These are phyloP conservation scores for Vanacampus margaritifer DNA, from an alignment of 2,113 vertebrate species.

Conservation along the genomic window DNA sequence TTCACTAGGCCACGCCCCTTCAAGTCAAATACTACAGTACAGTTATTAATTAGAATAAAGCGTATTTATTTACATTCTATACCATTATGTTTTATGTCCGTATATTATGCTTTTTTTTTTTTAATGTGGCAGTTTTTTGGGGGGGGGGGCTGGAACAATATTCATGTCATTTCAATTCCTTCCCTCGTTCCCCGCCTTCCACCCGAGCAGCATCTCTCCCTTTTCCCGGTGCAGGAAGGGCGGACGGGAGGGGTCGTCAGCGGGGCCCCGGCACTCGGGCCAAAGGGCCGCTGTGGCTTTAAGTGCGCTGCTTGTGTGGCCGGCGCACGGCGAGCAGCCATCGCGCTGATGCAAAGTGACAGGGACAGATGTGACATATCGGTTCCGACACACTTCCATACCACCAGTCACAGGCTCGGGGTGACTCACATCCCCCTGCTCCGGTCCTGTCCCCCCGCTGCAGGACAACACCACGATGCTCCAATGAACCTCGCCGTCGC, in stretches of 20 bases:
- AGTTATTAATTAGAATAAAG: neutral
- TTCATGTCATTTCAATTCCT: neutral
- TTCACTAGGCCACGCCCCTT: neutral
- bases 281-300: conserved; percentile 72
- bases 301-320: conserved; percentile 68
- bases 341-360: conserved; percentile 82
- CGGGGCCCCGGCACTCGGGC: conserved; percentile 41
- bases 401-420: conserved; percentile 83
- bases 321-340: conserved; percentile 72
- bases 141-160: neutral
- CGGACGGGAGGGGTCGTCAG: neutral
- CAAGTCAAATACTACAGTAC: neutral
- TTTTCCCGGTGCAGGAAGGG: conserved; percentile 23
- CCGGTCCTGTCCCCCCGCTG: conserved; percentile 77
- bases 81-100: too few species aligned
- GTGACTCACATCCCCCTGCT: conserved; percentile 86
- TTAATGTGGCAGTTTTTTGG: too few species aligned
- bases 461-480: conserved; percentile 92
- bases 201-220: neutral
- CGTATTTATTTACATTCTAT: too few species aligned
- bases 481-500: conserved; percentile 92
- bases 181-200: conserved; percentile 31
- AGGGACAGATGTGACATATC: conserved; percentile 93
- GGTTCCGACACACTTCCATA: conserved; percentile 87
- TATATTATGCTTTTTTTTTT: too few species aligned